A percentile compares a stretch with the other conserved stretches of the same genome.
phyloP scores from a whole-genome alignment of 2,797 vertebrate species.

The Sorex maritimensis region DNA sequence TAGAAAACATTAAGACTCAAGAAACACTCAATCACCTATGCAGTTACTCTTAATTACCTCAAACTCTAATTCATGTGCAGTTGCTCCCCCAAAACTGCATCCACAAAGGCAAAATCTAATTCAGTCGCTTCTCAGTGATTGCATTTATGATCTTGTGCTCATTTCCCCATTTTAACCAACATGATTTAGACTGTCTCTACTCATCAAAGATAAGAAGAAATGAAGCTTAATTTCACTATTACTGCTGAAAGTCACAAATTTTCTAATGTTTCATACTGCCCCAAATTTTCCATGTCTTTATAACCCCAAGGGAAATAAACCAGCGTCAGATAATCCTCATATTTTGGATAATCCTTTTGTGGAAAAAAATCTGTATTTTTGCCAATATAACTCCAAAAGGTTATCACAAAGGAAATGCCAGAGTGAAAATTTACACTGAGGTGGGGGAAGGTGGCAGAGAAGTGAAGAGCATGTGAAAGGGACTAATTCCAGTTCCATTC shows the following conservation, averaged over 20 bases:
- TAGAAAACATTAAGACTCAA: slow-evolving; percentile 46
- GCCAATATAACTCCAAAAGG: slow-evolving; percentile 4
- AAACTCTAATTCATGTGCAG: slow-evolving; percentile 4
- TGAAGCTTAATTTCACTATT: slow-evolving; percentile 23
- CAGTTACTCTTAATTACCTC: slow-evolving; percentile 56
- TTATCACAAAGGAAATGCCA: slow-evolving; percentile 49
- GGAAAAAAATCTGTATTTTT: slow-evolving; percentile 18
- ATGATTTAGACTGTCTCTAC: background rate
- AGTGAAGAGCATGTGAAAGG: too few relatives aligned
- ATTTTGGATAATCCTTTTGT: background rate
- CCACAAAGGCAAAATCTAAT: slow-evolving; percentile 40
- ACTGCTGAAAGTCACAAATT: slow-evolving; percentile 29
- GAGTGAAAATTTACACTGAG: background rate
- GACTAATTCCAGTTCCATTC: too few relatives aligned
- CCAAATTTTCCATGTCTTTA: background rate
- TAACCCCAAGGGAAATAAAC: background rate
- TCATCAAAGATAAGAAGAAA: background rate
- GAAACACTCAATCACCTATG: slow-evolving; percentile 36
- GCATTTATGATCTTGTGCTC: background rate
- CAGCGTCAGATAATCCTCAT: background rate
- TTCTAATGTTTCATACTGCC: background rate
- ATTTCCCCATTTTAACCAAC: slow-evolving; percentile 8
- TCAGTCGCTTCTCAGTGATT: slow-evolving; percentile 35
- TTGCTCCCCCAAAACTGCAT: slow-evolving; percentile 6
- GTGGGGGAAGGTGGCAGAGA: background rate